phyloP scores from a whole-genome alignment of 2,113 vertebrate genomes.

The Pelecanus crispus region DNA sequence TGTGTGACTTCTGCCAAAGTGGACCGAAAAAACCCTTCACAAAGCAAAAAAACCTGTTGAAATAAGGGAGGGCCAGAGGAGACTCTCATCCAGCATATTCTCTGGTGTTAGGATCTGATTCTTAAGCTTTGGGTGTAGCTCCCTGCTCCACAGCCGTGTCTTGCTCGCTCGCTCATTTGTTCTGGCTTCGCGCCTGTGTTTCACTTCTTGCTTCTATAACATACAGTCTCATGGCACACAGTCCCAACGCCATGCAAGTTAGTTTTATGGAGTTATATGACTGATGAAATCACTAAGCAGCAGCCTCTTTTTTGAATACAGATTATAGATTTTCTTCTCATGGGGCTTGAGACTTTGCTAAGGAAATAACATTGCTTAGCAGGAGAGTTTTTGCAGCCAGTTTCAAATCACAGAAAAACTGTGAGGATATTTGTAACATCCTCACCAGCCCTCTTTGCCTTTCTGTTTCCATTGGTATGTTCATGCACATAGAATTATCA shows the following conservation, averaged over 20 bases:
- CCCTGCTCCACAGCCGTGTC: neutral
- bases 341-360: neutral
- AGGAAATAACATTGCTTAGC: neutral
- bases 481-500: neutral
- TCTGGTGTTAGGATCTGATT: neutral
- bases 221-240: neutral
- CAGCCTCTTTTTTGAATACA: neutral
- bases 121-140: neutral
- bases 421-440: neutral
- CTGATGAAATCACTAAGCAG: neutral
- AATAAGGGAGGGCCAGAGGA: neutral
- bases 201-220: neutral
- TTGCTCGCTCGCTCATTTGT: neutral
- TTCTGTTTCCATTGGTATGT: neutral
- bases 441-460: neutral
- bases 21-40: neutral
- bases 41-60: neutral
- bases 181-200: neutral
- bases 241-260: neutral
- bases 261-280: neutral
- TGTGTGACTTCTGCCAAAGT: neutral
- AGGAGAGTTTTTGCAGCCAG: neutral
- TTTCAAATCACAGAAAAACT: neutral
- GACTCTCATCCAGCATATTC: neutral
- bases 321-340: neutral